Percentiles rank a stretch among this genome's conserved stretches.
These are phyloP conservation scores for Lepus americanus DNA, from an alignment of 2,113 vertebrate genomes.

Conservation along the genomic window DNA sequence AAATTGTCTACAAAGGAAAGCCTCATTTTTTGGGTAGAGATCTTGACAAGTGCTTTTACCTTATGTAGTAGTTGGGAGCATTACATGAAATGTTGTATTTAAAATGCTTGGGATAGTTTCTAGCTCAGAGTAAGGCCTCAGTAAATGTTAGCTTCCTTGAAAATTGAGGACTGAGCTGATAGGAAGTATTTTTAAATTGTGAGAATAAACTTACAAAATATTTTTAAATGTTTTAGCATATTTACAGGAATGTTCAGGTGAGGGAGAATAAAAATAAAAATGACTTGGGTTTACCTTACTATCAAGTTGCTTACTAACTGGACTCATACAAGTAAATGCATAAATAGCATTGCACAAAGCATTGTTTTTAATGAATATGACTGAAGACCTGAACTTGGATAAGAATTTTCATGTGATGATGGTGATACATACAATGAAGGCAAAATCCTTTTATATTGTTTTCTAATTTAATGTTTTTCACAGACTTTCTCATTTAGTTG, in stretches of 20 bases:
- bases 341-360: not conserved
- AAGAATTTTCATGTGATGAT: not conserved
- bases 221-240: constrained; percentile 52
- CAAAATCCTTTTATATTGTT: constrained; percentile 11
- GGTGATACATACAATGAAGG: not conserved
- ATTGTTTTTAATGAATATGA: constrained; percentile 36
- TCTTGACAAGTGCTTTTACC: not conserved
- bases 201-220: constrained; percentile 68
- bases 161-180: constrained; percentile 27
- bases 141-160: constrained; percentile 26
- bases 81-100: constrained; percentile 25
- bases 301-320: constrained; percentile 31
- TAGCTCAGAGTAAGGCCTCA: constrained; percentile 10
- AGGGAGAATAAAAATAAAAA: constrained; percentile 65
- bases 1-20: not conserved
- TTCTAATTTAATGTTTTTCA: constrained; percentile 12
- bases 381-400: not conserved
- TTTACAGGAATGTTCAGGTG: constrained; percentile 45
- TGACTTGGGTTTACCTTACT: constrained; percentile 37
- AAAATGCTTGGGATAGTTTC: constrained; percentile 23
- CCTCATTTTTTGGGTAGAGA: not conserved
- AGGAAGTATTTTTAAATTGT: constrained; percentile 47
- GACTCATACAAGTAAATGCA: not conserved
- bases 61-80: not conserved
- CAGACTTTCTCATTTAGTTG: not conserved